phyloP scores from a whole-genome alignment of 2,113 vertebrate genomes.

The Picathartes gymnocephalus region DNA sequence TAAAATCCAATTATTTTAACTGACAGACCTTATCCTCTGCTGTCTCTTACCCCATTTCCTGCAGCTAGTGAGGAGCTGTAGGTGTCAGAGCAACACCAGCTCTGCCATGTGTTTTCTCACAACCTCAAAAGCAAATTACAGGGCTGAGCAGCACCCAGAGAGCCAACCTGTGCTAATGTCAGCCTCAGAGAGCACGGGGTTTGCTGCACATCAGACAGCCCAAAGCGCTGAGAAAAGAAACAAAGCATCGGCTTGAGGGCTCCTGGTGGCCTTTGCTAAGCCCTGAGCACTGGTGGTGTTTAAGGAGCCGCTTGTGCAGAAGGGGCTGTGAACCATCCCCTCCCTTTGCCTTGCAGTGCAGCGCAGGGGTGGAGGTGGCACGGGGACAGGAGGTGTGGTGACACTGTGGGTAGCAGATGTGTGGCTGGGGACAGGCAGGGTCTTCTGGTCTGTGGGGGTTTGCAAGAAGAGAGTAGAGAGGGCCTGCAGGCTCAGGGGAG shows the following conservation, averaged over 20 bases:
- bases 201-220: background rate
- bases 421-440: background rate
- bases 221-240: background rate
- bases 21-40: background rate
- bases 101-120: background rate
- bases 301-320: background rate
- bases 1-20: slow-evolving; percentile 3
- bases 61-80: background rate
- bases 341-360: background rate
- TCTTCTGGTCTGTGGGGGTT: background rate
- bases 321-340: background rate
- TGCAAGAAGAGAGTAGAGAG: background rate
- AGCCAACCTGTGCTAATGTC: background rate
- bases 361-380: fast-evolving
- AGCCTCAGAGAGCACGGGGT: background rate
- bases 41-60: background rate
- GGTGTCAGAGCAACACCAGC: background rate
- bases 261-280: background rate
- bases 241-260: background rate
- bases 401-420: background rate
- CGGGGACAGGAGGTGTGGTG: background rate
- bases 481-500: background rate
- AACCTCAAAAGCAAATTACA: background rate
- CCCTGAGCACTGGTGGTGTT: fast-evolving
- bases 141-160: background rate